phyloP scores from a whole-genome alignment of 2,113 vertebrate genomes.

The Pomatorhinus ruficollis region DNA sequence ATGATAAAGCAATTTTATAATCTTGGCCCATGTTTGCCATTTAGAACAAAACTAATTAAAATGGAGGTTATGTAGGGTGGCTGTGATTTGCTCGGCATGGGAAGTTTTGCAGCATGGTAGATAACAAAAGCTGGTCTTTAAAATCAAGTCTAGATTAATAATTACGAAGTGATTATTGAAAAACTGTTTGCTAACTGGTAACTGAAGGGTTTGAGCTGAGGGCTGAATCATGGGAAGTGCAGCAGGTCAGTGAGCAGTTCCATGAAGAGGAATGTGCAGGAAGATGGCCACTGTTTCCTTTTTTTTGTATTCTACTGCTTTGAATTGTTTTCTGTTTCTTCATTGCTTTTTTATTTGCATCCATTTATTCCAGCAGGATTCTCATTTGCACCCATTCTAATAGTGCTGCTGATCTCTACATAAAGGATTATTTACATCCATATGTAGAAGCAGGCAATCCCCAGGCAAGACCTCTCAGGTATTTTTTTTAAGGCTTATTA shows the following conservation, averaged over 20 bases:
- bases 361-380: slow-evolving; percentile 89
- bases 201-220: slow-evolving; percentile 23
- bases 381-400: slow-evolving; percentile 99
- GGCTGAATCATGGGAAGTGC: not conserved
- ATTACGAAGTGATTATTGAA: not conserved
- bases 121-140: not conserved
- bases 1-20: not conserved
- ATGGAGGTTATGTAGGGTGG: not conserved
- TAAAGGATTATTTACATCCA: slow-evolving; percentile 99
- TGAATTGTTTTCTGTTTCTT: slow-evolving; percentile 81
- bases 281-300: slow-evolving; percentile 72
- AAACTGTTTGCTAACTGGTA: slow-evolving; percentile 8
- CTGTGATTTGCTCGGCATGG: not conserved
- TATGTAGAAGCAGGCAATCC: slow-evolving; percentile 98
- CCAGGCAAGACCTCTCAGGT: slow-evolving; percentile 99
- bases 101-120: not conserved
- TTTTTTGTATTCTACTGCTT: slow-evolving; percentile 78
- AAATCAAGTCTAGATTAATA: not conserved
- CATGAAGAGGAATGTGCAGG: slow-evolving; percentile 46
- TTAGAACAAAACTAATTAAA: not conserved
- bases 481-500: slow-evolving; percentile 83
- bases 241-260: slow-evolving; percentile 1
- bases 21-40: not conserved
- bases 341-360: slow-evolving; percentile 82
- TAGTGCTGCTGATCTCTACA: slow-evolving; percentile 99